Evolutionary conservation across 1,140 invertebrate genomes (phyloP).

Genomic region (Mamestra configurata): DNA sequence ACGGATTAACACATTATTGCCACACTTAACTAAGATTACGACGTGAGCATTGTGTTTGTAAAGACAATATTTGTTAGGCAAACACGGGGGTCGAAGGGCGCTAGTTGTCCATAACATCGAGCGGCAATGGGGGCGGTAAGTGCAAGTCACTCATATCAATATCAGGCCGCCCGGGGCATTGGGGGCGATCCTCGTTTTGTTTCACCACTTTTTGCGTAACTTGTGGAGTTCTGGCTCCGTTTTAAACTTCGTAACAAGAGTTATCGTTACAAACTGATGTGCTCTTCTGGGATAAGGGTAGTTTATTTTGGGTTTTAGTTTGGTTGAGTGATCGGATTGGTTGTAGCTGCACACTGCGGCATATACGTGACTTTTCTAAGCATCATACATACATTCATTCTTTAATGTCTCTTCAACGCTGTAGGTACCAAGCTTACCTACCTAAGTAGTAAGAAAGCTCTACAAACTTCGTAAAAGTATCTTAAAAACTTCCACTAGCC

Average conservation of each 20-base stretch:
- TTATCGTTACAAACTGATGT: slow-evolving; percentile 48
- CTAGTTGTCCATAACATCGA: slow-evolving; percentile 77
- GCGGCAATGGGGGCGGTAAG: slow-evolving; percentile 71
- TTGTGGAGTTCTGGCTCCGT: slow-evolving; percentile 57
- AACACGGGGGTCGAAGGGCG: slow-evolving; percentile 64
- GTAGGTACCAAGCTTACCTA: too few relatives aligned
- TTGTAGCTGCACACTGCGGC: not conserved
- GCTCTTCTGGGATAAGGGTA: slow-evolving; percentile 6
- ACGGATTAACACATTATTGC: slow-evolving; percentile 54
- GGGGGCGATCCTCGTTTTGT: slow-evolving; percentile 71
- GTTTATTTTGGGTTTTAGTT: not conserved
- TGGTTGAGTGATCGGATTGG: not conserved
- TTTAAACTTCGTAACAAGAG: slow-evolving; percentile 57
- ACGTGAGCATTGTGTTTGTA: slow-evolving; percentile 75
- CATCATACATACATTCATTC: too few relatives aligned
- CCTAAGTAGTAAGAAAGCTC: too few relatives aligned
- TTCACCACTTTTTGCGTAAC: slow-evolving; percentile 79
- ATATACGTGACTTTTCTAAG: not conserved
- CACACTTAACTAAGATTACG: slow-evolving; percentile 69
- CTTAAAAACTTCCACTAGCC: not conserved
- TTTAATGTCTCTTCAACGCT: too few relatives aligned
- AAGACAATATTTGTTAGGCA: slow-evolving; percentile 80
- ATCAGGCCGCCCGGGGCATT: slow-evolving; percentile 69
- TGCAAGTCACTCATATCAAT: slow-evolving; percentile 87
- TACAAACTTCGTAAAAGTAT: not conserved